Base-by-base conservation (phyloP, 2,888 invertebrate species). In the Sclerodermus sp. region DNA sequence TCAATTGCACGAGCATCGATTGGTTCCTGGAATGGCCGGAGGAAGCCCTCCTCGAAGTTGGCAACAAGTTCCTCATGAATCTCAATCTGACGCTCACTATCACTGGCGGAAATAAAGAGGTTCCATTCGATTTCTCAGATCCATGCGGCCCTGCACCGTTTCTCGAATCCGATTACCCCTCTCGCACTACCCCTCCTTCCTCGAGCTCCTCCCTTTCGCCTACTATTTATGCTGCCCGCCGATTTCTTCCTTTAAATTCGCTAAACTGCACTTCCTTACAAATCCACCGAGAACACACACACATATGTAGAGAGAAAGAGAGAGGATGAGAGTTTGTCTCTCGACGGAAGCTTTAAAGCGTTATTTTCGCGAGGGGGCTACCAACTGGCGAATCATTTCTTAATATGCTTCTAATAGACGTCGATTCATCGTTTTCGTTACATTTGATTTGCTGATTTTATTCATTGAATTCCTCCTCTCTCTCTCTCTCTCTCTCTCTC, bases 11-110 rank as follows among this genome's bases (percentile, higher is more conserved):
- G 0, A 92, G 93, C 0, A 91, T 93, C 16, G 91, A 94, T 78
- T 94, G 93, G 93, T 92, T 93, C 79, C 83, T 87, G 68, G 88
- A 90, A 67, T 95, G 94, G 94, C 93, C 94, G 0, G 85, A 86
- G 52, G 90, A 91, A 72, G 93, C 94, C 31, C 81, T 95, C 47
- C 80, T 94, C n/a, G 93, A 93, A 79, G 93, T 95, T 8, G 93
- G 93, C 10, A 85, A 88, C 73, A 89, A 89, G 79, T 93, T 90
- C 76, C 82, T 94, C 34, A 81, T 81, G 18, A 87, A 87, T 40
- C 86, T 91, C 29, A 85, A 88, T 68, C 82, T 93, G 51, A 82
- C 87, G 32, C 85, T 84, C 44, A 86, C 87, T 2, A 87, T 89
- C 53, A 87, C 87, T 16, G 88, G 87, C 14, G 79, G 80, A 48